A percentile compares a stretch with the other conserved stretches of the same genome.
phyloP scores from a whole-genome alignment of 2,797 vertebrate genomes.

The Tapirus indicus region DNA sequence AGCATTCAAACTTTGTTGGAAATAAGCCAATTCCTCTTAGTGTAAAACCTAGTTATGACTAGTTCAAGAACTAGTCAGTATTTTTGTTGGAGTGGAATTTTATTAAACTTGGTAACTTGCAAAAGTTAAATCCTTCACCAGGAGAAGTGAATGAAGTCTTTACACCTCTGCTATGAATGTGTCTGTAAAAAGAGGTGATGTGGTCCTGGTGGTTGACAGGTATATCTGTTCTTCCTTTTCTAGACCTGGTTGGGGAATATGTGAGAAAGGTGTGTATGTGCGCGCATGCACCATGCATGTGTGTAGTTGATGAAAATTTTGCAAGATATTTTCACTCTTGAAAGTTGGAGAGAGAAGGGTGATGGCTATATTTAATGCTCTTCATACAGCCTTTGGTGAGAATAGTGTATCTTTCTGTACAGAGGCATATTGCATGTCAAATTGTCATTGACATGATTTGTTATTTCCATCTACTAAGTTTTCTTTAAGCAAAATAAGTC shows the following conservation, averaged over 20 bases:
- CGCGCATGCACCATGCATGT: accelerated
- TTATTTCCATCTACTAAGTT: neutral
- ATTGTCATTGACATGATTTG: neutral
- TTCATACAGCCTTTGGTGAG: neutral
- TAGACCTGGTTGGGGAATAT: neutral
- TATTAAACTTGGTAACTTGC: neutral
- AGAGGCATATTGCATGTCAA: neutral
- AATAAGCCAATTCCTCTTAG: neutral
- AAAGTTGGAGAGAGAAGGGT: neutral
- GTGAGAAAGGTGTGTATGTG: neutral
- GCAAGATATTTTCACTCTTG: neutral
- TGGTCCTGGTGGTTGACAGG: neutral
- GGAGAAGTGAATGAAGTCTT: neutral
- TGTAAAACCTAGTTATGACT: neutral
- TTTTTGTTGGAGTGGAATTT: conserved; percentile 1
- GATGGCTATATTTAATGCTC: neutral
- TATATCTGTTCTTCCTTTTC: neutral
- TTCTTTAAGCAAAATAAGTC: conserved; percentile 20
- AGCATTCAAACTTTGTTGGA: neutral
- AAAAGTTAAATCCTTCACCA: neutral
- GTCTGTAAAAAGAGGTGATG: neutral
- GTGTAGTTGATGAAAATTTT: neutral
- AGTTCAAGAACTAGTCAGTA: neutral
- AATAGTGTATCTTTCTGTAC: neutral
- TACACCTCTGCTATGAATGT: neutral